phyloP scores from a whole-genome alignment of 2,888 invertebrate species.

The Drosophila prolongata region DNA sequence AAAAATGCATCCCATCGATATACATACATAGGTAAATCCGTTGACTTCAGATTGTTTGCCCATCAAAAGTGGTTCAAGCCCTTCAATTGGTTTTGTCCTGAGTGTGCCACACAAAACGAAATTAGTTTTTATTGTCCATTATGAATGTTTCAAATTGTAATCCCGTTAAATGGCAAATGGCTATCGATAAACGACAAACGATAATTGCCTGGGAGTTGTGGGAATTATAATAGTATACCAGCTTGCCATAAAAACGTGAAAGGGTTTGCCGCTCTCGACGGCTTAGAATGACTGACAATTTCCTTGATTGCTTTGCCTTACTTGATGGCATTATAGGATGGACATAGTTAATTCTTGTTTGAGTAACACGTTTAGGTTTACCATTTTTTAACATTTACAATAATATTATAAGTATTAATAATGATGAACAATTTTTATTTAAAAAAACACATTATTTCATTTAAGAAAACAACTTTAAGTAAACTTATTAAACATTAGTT shows the following conservation, averaged over 20 bases:
- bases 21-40: slow-evolving; percentile 14
- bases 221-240: slow-evolving; percentile 27
- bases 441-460: no score
- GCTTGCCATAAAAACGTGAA: slow-evolving; percentile 16
- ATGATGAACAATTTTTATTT: no score
- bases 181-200: slow-evolving; percentile 34
- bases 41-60: slow-evolving; percentile 20
- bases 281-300: background rate
- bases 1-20: slow-evolving; percentile 19
- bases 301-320: slow-evolving; percentile 14
- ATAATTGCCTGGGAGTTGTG: slow-evolving; percentile 32
- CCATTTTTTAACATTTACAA: no score
- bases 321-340: background rate
- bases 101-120: slow-evolving; percentile 9
- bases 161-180: slow-evolving; percentile 36
- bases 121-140: slow-evolving; percentile 45
- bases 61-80: slow-evolving; percentile 23
- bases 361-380: no score
- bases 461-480: no score
- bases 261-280: background rate
- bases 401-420: no score
- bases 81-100: background rate
- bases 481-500: no score
- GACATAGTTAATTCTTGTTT: no score
- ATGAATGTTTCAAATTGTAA: slow-evolving; percentile 37